Base-by-base conservation (phyloP, 2,888 invertebrate genomes). In the Dastarcus helophoroides region DNA sequence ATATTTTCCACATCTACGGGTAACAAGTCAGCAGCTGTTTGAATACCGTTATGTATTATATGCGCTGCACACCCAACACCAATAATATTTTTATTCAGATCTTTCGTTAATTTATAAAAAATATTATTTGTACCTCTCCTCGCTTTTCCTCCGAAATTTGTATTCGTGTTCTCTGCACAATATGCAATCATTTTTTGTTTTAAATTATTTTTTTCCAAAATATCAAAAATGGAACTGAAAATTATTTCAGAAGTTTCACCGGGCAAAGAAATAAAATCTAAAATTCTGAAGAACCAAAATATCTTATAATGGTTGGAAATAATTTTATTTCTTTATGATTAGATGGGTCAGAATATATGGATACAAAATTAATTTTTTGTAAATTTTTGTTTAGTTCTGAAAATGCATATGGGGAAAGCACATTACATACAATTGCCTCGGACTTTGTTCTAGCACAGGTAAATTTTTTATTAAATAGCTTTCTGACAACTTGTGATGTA, bases 1-100 rank as follows among this genome's bases (percentile, higher is more conserved):
- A 55, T 41, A 27, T 25, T 33, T 40, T 56, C 48, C 26, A 53
- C 33, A 31, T 54, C 53, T 31, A 55, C 29, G n/a, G 52, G 47
- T 16, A 58, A 31, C 22, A 33, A 32, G 38, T 53, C 53, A 16
- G 44, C 43, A 27, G 50, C 50, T 17, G 39, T 44, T 40, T 53
- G 46, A 8, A 54, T 33, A 11, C 46, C 31, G 39, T 53, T 56
- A 32, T 54, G 47, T 8, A 48, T 31, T 26, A 56, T 53, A 38
- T 56, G 53, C 14, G 50, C 56, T 26, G 38, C 46, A 42, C 53
- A 56, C 6, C 47, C 47, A 16, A 44, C 33, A 15, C 43, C 48
- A 29, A 44, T 26, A 17, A 43, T 37, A 9, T 40, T 31, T 36
- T 26, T 29, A 14, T 41, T 39, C 13, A 45, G 19, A 14, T 19